Evolutionary conservation across 2,797 vertebrate genomes (phyloP).

Genomic region (Thamnophis elegans): DNA sequence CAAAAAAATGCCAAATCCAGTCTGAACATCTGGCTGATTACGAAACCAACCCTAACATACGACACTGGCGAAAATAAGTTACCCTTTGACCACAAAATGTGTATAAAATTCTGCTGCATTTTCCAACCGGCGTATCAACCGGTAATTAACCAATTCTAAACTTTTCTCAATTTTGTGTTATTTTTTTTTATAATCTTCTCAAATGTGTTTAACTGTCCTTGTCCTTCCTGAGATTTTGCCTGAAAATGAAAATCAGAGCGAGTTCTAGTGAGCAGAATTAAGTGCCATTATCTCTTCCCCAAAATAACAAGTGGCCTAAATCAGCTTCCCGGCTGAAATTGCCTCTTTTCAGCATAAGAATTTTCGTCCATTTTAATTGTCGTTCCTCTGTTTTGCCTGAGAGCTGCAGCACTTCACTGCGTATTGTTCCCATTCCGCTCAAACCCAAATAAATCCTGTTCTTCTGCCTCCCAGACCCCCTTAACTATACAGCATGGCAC

Average conservation of each 20-base stretch:
- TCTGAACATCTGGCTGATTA: background rate
- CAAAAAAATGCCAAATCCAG: background rate
- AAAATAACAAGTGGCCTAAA: constrained; percentile 8
- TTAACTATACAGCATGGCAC: constrained; percentile 29
- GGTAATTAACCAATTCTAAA: background rate
- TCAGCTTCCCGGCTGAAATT: constrained; percentile 46
- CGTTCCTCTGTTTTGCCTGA: constrained; percentile 80
- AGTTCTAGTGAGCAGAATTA: background rate
- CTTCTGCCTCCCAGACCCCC: constrained; percentile 30
- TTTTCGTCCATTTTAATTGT: constrained; percentile 73
- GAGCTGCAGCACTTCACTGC: constrained; percentile 84
- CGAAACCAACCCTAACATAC: background rate
- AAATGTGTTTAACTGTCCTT: background rate
- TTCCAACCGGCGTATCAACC: background rate
- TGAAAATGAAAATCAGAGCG: background rate
- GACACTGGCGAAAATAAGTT: background rate
- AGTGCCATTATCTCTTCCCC: constrained; percentile 17
- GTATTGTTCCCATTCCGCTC: constrained; percentile 76
- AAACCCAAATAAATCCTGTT: constrained; percentile 73
- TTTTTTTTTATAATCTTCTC: background rate
- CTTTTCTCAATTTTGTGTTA: background rate
- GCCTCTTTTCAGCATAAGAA: constrained; percentile 43
- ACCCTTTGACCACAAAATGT: background rate
- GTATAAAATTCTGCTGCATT: background rate
- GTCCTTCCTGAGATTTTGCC: background rate